Conservation (phyloP, 1,140 invertebrate genomes). For the Drosophila jambulina region DNA sequence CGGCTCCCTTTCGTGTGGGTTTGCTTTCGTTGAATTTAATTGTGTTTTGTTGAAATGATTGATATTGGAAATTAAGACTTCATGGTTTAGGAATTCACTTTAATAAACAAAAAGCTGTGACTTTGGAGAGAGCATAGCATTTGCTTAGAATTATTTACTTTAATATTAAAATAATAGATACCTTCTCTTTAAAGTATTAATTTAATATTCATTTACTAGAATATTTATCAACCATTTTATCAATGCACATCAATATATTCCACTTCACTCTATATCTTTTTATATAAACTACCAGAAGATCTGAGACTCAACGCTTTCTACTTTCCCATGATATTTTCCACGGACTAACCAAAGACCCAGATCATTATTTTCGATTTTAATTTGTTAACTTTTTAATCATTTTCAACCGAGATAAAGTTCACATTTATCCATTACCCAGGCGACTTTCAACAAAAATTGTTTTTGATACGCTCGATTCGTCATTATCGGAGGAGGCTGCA, state of each 20-base stretch:
- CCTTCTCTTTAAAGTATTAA: no score
- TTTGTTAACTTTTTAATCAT: conserved; percentile 45
- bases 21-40: not conserved
- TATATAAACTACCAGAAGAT: not conserved
- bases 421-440: conserved; percentile 51
- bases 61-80: not conserved
- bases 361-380: conserved; percentile 21
- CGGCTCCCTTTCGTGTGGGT: not conserved
- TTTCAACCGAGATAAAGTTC: conserved; percentile 38
- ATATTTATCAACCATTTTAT: not conserved
- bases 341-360: conserved; percentile 11
- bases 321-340: conserved; percentile 36
- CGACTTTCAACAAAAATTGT: conserved; percentile 40
- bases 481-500: conserved; percentile 40
- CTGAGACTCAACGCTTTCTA: conserved; percentile 32
- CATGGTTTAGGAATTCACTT: not conserved
- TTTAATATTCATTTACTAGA: not conserved
- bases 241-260: not conserved
- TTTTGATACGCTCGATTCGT: conserved; percentile 37
- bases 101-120: not conserved
- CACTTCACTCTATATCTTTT: not conserved
- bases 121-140: not conserved
- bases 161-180: no score
- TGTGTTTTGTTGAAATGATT: conserved; percentile 6
- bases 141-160: no score